Percentiles rank a stretch among this genome's conserved stretches.
Conservation (phyloP, 2,113 vertebrate species). For the Austrofundulus limnaeus region DNA sequence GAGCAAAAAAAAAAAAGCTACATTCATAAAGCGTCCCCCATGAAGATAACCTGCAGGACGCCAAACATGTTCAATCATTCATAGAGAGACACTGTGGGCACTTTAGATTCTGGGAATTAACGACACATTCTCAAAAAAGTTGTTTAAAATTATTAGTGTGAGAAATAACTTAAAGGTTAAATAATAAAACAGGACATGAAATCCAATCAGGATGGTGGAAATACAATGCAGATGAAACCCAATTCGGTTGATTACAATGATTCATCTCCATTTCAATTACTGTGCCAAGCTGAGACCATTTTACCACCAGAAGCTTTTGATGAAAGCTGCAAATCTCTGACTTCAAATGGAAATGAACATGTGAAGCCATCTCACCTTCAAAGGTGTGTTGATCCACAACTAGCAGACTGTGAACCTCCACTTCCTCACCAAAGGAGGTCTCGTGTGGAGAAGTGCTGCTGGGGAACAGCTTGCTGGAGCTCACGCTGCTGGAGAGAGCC, state of each 20-base stretch:
- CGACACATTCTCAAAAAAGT: background rate
- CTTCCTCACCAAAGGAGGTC: slow-evolving; percentile 96
- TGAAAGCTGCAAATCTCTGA: slow-evolving; percentile 6
- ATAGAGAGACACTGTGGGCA: background rate
- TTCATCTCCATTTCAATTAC: background rate
- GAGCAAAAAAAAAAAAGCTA: slow-evolving; percentile 12
- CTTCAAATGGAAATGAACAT: slow-evolving; percentile 39
- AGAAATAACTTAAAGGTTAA: background rate
- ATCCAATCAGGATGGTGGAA: background rate
- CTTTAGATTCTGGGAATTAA: background rate
- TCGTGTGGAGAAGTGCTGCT: slow-evolving; percentile 97
- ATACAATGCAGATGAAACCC: slow-evolving; percentile 1
- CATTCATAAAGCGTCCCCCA: slow-evolving; percentile 1
- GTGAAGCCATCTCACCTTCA: slow-evolving; percentile 82
- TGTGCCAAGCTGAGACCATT: background rate
- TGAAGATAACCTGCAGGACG: slow-evolving; percentile 1
- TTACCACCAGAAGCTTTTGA: slow-evolving; percentile 4
- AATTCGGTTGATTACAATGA: background rate
- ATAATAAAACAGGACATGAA: background rate
- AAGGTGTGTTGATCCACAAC: slow-evolving; percentile 99
- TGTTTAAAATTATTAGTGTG: background rate
- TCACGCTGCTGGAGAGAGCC: slow-evolving; percentile 96
- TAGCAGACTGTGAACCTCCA: slow-evolving; percentile 97
- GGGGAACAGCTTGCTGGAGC: slow-evolving; percentile 97
- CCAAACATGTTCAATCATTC: background rate